Percentiles rank a stretch among this genome's conserved stretches.
phyloP scores from a whole-genome alignment of 2,113 vertebrate species.

The Salvelinus sp. region DNA sequence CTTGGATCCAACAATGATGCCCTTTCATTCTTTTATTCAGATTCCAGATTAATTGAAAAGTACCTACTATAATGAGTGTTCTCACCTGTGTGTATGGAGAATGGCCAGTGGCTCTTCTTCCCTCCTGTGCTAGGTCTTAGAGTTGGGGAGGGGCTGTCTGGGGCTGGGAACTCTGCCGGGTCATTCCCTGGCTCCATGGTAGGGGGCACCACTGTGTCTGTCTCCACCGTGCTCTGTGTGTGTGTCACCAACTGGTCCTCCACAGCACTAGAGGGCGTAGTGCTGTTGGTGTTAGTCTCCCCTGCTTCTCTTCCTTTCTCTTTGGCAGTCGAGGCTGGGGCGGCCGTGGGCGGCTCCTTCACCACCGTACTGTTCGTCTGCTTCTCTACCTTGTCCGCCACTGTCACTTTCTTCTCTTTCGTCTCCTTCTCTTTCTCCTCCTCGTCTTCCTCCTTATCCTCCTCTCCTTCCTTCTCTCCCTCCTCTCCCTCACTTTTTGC shows the following conservation, averaged over 20 bases:
- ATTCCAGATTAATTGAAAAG: neutral
- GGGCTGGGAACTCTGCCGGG: conserved; percentile 60
- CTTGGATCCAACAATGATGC: no score
- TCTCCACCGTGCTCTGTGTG: conserved; percentile 33
- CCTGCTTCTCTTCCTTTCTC: conserved; percentile 68
- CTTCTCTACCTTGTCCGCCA: neutral
- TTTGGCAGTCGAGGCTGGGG: conserved; percentile 67
- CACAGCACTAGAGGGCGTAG: conserved; percentile 45
- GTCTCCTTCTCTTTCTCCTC: conserved; percentile 79
- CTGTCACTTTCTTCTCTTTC: conserved; percentile 69
- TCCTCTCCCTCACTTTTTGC: conserved; percentile 79
- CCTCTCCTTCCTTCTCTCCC: conserved; percentile 70
- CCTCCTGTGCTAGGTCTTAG: conserved; percentile 25
- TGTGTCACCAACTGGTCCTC: conserved; percentile 40
- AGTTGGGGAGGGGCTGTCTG: conserved; percentile 52
- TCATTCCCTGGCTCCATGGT: conserved; percentile 67
- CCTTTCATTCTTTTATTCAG: no score
- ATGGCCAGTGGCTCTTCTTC: conserved; percentile 67
- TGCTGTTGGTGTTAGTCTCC: conserved; percentile 17
- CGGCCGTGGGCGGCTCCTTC: conserved; percentile 34
- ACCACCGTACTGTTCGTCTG: conserved; percentile 37
- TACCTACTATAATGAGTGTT: neutral
- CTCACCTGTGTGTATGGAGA: conserved; percentile 88
- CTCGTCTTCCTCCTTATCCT: conserved; percentile 76
- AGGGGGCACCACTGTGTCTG: conserved; percentile 49